Percentiles rank a stretch among this genome's conserved stretches.
phyloP scores from a whole-genome alignment of 2,797 vertebrate species.

The Betta splendens region DNA sequence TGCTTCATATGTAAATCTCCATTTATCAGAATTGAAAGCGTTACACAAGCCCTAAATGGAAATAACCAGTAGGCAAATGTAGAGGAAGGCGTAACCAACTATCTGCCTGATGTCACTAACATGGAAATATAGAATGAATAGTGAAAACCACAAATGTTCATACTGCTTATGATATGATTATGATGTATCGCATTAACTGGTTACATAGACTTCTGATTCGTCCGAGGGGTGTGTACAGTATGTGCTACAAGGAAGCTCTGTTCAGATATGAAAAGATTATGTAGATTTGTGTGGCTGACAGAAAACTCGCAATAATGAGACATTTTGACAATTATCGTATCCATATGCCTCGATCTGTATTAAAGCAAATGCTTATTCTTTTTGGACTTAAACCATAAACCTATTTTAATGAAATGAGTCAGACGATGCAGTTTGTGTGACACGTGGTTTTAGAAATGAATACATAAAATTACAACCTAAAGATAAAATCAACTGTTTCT shows the following conservation, averaged over 20 bases:
- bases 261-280: conserved; percentile 23
- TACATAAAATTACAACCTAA: neutral
- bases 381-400: neutral
- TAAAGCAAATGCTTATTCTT: too few species aligned
- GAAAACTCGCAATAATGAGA: conserved; percentile 2
- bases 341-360: neutral
- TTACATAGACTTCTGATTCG: neutral
- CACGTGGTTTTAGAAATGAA: neutral
- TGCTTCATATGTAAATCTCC: too few species aligned
- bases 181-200: too few species aligned
- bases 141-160: too few species aligned
- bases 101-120: too few species aligned
- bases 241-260: neutral
- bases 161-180: neutral
- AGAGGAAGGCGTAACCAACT: too few species aligned
- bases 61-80: too few species aligned
- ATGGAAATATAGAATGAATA: too few species aligned
- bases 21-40: too few species aligned
- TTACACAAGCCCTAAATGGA: too few species aligned
- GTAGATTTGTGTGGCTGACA: neutral
- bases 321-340: neutral
- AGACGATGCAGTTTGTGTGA: neutral
- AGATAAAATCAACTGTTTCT: neutral
- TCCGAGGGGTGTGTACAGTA: neutral
- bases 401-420: neutral